Base-by-base conservation (phyloP, 1,140 invertebrate genomes). In the Brachionus plicatilis region DNA sequence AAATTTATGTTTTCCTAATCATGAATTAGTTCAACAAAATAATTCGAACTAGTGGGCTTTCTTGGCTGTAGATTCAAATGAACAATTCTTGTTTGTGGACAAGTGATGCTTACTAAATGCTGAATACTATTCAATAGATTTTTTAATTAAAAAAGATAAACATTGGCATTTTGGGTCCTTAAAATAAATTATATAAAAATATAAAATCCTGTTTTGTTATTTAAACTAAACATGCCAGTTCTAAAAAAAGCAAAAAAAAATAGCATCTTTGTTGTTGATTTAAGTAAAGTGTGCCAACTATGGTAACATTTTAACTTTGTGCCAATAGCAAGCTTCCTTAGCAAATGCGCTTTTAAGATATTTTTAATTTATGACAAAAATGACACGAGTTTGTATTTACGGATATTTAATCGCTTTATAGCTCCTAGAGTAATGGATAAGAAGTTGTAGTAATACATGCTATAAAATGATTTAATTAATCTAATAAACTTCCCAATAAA, bases 391-490 rank as follows among this genome's bases (percentile, higher is more conserved):
- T 60, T 60, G 17, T 60, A 24, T 60, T 60, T 27, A 27, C 53
- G 53, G 53, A 60, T 60, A 60, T 60, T 60, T 60, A 60, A 60
- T 60, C 53, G n/a, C n/a, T 60, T 60, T 60, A 60, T 20, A 60
- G 20, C 53, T 68, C n/a, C 9, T n/a, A 33, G 27, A 33, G 66
- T 29, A 68, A 41, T 33, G 66, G 24, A 68, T 33, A 68, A 68
- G 27, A 68, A 68, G 3, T 68, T 37, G 27, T 37, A 29, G 33
- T 14, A n/a, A 12, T 33, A 14, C 4, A 14, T 68, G 24, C 27
- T 29, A 68, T 68, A 68, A 68, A 68, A 68, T 29, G 66, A 68
- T 29, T 68, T 68, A 68, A 68, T 68, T 68, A 68, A 68, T 68
- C 66, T 68, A 68, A 68, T 68, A 68, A 68, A 68, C 12, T 60